phyloP scores from a whole-genome alignment of 2,797 vertebrate species.

The Pristis pectinata region DNA sequence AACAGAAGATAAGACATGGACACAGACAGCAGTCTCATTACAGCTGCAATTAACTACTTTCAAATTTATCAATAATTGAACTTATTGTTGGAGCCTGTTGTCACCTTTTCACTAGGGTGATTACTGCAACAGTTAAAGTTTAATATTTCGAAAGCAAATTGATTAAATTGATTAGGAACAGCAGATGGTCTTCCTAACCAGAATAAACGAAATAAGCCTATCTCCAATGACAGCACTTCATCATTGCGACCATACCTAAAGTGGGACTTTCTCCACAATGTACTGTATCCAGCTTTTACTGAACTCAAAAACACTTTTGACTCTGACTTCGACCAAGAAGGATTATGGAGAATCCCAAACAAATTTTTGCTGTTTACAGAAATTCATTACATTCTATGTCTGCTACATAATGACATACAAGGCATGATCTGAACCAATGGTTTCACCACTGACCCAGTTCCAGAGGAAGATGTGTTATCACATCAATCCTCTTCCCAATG shows the following conservation, averaged over 20 bases:
- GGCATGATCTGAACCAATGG: too few relatives aligned
- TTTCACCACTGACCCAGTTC: too few relatives aligned
- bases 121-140: constrained; percentile 7
- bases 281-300: too few relatives aligned
- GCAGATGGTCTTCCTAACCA: constrained; percentile 19
- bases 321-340: too few relatives aligned
- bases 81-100: background rate
- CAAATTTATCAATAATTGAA: constrained; percentile 34
- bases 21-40: background rate
- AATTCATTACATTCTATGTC: too few relatives aligned
- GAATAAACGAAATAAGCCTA: background rate
- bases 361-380: too few relatives aligned
- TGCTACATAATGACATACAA: too few relatives aligned
- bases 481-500: too few relatives aligned
- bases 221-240: background rate
- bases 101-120: background rate
- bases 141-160: constrained; percentile 26
- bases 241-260: background rate
- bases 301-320: too few relatives aligned
- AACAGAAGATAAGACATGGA: background rate
- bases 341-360: too few relatives aligned
- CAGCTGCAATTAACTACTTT: constrained; percentile 30
- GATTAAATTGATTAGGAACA: constrained; percentile 7
- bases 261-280: background rate
- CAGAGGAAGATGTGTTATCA: too few relatives aligned